Evolutionary conservation across 2,113 vertebrate genomes (phyloP).

Genomic region (Ariopsis seemanni): DNA sequence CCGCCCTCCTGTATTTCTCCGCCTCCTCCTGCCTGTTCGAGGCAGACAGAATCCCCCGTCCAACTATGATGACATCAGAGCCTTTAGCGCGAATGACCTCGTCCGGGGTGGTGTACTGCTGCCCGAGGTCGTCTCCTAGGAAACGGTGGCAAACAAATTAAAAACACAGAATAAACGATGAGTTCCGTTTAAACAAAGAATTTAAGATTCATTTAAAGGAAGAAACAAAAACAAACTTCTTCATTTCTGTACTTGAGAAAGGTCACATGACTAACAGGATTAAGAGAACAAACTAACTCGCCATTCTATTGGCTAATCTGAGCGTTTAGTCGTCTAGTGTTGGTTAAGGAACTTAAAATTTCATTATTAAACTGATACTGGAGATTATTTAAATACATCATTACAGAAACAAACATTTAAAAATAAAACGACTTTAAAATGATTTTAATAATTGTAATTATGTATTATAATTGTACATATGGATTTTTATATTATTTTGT

Average conservation of each 20-base stretch:
- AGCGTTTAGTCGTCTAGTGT: neutral
- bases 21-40: conserved; percentile 75
- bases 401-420: too few species aligned
- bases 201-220: neutral
- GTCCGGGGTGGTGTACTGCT: conserved; percentile 85
- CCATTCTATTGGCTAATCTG: neutral
- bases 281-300: neutral
- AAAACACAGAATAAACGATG: too few species aligned
- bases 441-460: too few species aligned
- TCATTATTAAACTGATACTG: too few species aligned
- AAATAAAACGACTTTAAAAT: too few species aligned
- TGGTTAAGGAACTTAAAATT: too few species aligned
- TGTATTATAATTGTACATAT: too few species aligned
- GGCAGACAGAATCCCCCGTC: conserved; percentile 84
- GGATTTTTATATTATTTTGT: too few species aligned
- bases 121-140: conserved; percentile 86
- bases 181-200: too few species aligned
- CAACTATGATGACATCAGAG: conserved; percentile 93
- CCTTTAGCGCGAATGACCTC: conserved; percentile 82
- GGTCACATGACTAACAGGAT: neutral
- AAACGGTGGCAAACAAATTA: neutral
- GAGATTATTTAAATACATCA: too few species aligned
- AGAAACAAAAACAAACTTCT: neutral
- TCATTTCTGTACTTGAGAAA: neutral
- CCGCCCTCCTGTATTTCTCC: conserved; percentile 82